Evolutionary conservation across 2,113 vertebrate genomes (phyloP), one percentile per base, ranked within the genome.

Genomic region (Strix uralensis): DNA sequence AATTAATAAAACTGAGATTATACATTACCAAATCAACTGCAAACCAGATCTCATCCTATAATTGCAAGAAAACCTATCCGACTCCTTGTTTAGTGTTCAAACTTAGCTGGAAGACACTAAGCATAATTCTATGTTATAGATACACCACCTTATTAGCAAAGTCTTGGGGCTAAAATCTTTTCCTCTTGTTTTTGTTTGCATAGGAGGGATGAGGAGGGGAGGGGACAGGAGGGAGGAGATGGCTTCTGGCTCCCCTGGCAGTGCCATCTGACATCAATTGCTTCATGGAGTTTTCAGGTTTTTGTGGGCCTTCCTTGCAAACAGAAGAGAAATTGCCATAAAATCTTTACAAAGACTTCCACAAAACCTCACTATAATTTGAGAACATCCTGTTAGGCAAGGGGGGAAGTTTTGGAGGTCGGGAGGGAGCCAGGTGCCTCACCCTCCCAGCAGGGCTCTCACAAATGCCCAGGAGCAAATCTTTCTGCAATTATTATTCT

Each of bases 81-180:
- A 15, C 86, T 62, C 58, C 34, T 69, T 10, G 16, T 65, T 86
- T 73, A 91, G 80, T 51, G 73, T 13, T 86, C 51, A 9, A 55
- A 79, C 32, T 40, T 19, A 4, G 73, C 77, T 81, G 88, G 77
- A 57, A 61, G 81, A 79, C 81, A 58, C 73, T 7, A 11, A 72
- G 40, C 18, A 3, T 54, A 94, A 96, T 94, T 94, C 91, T 26
- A 42, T 85, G 91, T 94, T 54, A 97, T 36, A 86, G 95, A 87
- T 87, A 91, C 77, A 54, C 44, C 55, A 6, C 27, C 2, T 83
- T 80, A 38, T 90, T 93, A 90, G 74, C 86, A 26, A 63, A 81
- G 88, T 71, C 82, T 81, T 3, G 82, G 46, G 88, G 72, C 51
- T 86, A 83, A 95, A 88, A 86, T 12, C 26, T 59, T 72, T 75